Evolutionary conservation across 2,888 invertebrate species (phyloP), one percentile per base, ranked within the genome.

Genomic region (Morpho helenor): DNA sequence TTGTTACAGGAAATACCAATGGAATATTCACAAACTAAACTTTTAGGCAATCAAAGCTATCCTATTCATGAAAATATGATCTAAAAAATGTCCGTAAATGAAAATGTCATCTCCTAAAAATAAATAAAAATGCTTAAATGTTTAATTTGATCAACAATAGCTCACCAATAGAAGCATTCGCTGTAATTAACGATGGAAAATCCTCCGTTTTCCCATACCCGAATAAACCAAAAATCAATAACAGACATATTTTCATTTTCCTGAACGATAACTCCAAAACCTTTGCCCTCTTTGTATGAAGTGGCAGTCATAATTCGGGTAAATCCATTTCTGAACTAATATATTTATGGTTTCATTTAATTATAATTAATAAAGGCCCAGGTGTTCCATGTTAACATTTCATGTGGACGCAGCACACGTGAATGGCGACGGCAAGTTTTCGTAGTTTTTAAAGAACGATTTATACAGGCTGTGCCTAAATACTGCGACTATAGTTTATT

Each of bases 111-210:
- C 5, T 31, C 5, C 5, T 31, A 31, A 31, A 31, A 31, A 31
- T 31, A 31, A 31, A 31, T 3, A 31, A 31, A 31, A 31, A 16
- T 16, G 31, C 31, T 31, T 31, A 31, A 3, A 31, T 31, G 31
- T 31, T 31, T 31, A 31, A 31, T 5, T 1, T 31, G 5, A 5
- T 31, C 2, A 2, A 31, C 31, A 16, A 44, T 16, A 10, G n/a
- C 39, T 55, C 44, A 55, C 55, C 55, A 39, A 96, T 91, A 1
- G 95, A 94, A 7, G 94, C 95, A 78, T 96, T 96, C 9, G 94
- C 92, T 8, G 93, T 94, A 2, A 95, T 91, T 64, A 95, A 82
- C 0, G 95, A 95, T 3, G 95, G 95, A 80, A 94, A 94, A 68
- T 93, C 94, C 77, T 95, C 92, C n/a, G 74, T 79, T 2, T 47